A percentile compares a stretch with the other conserved stretches of the same genome.
Conservation (phyloP, 2,888 invertebrate genomes). For the Melieria crassipennis region DNA sequence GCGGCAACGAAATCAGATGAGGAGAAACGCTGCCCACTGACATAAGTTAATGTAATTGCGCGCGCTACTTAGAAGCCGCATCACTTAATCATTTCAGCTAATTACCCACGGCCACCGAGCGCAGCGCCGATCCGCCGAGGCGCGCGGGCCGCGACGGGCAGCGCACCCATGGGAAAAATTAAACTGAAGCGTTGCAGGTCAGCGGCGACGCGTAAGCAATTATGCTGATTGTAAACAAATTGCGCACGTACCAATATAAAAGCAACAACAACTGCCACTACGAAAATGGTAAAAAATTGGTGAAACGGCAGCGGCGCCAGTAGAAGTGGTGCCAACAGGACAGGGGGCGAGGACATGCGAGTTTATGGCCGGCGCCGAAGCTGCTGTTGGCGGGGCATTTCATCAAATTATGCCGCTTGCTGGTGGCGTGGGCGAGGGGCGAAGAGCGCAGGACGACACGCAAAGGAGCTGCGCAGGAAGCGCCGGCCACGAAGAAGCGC, state of each 20-base stretch:
- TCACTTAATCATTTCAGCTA: constrained; percentile 58
- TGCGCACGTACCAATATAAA: constrained; percentile 56
- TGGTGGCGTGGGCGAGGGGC: no score
- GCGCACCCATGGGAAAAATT: constrained; percentile 45
- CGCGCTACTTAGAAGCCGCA: constrained; percentile 32
- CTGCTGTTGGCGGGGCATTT: no score
- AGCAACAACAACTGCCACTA: constrained; percentile 16
- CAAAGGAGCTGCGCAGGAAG: no score
- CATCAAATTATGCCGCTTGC: no score
- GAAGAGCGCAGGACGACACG: no score
- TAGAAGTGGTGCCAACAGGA: no score
- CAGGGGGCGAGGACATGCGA: no score
- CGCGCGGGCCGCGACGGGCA: constrained; percentile 2
- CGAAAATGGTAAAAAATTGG: no score
- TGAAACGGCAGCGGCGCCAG: no score
- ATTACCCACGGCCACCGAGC: constrained; percentile 47
- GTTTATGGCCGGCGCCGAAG: no score
- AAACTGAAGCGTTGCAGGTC: constrained; percentile 38
- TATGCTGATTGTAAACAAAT: constrained; percentile 65
- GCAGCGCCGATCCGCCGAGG: not conserved
- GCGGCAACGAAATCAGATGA: not conserved
- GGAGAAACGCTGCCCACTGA: constrained; percentile 16
- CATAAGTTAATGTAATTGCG: constrained; percentile 59
- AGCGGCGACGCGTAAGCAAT: constrained; percentile 48
- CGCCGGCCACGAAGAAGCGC: no score